Percentiles rank a stretch among this genome's conserved stretches.
Evolutionary conservation across 2,797 vertebrate species (phyloP).

Genomic region (Dallia pectoralis): DNA sequence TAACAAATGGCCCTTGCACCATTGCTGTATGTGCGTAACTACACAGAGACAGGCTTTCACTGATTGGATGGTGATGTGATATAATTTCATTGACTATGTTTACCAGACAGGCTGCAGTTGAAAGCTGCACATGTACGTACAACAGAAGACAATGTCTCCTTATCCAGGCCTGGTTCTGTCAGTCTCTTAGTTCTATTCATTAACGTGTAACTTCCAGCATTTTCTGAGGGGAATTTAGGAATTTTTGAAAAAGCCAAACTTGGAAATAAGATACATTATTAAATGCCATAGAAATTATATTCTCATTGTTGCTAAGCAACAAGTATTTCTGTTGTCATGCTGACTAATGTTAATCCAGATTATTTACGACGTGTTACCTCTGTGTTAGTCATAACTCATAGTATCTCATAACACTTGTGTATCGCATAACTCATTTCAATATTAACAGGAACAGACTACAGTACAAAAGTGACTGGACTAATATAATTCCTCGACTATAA

Average conservation of each 20-base stretch:
- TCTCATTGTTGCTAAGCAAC: too few species aligned
- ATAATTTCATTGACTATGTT: not conserved
- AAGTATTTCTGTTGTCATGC: conserved; percentile 38
- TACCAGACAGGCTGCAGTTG: not conserved
- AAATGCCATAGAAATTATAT: too few species aligned
- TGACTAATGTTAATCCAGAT: conserved; percentile 71
- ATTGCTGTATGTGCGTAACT: not conserved
- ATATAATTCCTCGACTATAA: conserved; percentile 56
- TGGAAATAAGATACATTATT: too few species aligned
- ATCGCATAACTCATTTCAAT: too few species aligned
- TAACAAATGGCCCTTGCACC: not conserved
- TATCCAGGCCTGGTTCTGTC: too few species aligned
- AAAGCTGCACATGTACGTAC: not conserved
- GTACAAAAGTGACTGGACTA: conserved; percentile 52
- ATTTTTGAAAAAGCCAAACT: too few species aligned
- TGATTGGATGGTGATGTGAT: not conserved
- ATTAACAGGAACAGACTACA: too few species aligned
- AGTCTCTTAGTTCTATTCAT: too few species aligned
- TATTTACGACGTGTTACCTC: conserved; percentile 61
- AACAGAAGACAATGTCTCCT: not conserved
- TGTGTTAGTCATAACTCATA: conserved; percentile 21
- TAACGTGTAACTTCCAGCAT: too few species aligned
- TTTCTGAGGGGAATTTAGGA: too few species aligned
- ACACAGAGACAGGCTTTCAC: not conserved
- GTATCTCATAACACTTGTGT: too few species aligned